Evolutionary conservation across 2,113 vertebrate genomes (phyloP), one percentile per base, ranked within the genome.

Genomic region (Donacobius atricapilla): DNA sequence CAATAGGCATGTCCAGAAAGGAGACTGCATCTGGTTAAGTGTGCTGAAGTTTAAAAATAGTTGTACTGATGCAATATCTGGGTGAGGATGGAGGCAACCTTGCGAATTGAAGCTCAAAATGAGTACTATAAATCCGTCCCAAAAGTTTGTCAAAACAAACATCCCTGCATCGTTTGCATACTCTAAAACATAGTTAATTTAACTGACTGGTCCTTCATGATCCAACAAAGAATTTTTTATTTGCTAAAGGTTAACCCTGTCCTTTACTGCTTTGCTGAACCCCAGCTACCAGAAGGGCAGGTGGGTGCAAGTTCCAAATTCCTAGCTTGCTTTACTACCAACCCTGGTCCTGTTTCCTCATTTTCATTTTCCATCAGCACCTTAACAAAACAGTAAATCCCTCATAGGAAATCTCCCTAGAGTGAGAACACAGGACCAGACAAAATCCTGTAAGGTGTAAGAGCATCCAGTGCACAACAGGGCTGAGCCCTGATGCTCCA

Each of bases 11-110:
- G 72, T 57, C 65, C 93, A 96, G 80, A 96, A 88, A 94, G 61
- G 37, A 84, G 88, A 83, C 40, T 87, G 28, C 90, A 95, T 90
- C 76, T 81, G 72, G 42, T 94, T 71, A 94, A 96, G 66, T 80
- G 65, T 37, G 75, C 56, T 90, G 2, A 51, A 81, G 47, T 75
- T 93, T 93, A 81, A 96, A 96, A 96, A 95, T 71, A 95, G 68
- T 45, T 75, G 35, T 40, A 68, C 51, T 94, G 85, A 90, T 96
- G 88, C 93, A 96, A 81, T 78, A 95, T 90, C 85, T 93, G 82
- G 18, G 60, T 89, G 90, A 96, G 53, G 83, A 86, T 78, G 76
- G 91, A 90, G 83, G 57, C 68, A 92, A 84, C 85, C 50, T 86
- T 71, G 64, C 2, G 0, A 93, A 96, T 60, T 44, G 79, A 56